Conservation (phyloP, 2,797 vertebrate genomes). For the Spinibarbus caldwelli region DNA sequence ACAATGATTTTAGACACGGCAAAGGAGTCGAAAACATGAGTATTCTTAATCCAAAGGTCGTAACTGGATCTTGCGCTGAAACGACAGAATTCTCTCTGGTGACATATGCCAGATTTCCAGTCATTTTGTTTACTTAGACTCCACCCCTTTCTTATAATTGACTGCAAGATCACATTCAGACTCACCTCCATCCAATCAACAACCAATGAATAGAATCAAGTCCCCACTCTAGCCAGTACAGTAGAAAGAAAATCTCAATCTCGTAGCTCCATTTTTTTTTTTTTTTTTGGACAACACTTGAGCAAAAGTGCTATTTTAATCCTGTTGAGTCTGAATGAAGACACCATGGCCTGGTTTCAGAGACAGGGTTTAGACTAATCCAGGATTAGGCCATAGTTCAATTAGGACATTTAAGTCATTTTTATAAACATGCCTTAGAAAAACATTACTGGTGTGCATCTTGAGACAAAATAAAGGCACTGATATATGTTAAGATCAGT, state of each 20-base stretch:
- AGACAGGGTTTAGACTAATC: too few species aligned
- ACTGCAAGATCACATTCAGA: background rate
- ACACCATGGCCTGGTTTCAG: background rate
- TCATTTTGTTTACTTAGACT: background rate
- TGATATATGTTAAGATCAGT: too few species aligned
- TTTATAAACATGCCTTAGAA: too few species aligned
- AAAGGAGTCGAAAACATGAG: background rate
- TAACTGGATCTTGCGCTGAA: background rate
- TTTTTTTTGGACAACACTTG: background rate
- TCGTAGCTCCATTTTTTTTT: background rate
- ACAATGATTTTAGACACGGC: background rate
- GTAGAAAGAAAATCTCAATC: background rate
- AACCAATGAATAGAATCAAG: background rate
- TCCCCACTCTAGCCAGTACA: background rate
- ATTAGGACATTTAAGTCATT: too few species aligned
- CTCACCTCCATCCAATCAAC: background rate
- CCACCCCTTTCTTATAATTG: background rate
- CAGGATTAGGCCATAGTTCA: too few species aligned
- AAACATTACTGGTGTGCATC: too few species aligned
- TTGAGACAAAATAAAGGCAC: too few species aligned
- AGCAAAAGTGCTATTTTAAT: background rate
- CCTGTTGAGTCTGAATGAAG: background rate
- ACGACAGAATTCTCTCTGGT: background rate
- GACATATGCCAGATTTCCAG: background rate
- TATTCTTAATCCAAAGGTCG: background rate